phyloP scores from a whole-genome alignment of 2,113 vertebrate species.

The Bucco capensis region DNA sequence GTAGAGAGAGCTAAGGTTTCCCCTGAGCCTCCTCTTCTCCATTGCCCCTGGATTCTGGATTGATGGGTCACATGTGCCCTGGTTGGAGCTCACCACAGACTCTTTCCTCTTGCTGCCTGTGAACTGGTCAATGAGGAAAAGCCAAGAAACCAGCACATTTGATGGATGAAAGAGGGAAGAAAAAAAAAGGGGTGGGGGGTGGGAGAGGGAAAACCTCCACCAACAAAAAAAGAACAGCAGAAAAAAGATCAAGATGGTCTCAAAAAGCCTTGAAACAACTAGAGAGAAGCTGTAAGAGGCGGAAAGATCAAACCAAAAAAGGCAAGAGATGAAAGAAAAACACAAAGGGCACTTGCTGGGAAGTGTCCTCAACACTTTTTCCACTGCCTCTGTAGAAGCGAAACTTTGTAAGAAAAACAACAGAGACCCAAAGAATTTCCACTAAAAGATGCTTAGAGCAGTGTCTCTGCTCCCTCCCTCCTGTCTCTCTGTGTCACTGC shows the following conservation, averaged over 20 bases:
- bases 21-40: too few relatives aligned
- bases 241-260: not conserved
- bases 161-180: not conserved
- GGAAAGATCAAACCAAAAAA: slow-evolving; percentile 65
- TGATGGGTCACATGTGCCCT: not conserved
- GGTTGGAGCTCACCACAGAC: not conserved
- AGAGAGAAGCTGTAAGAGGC: not conserved
- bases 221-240: not conserved
- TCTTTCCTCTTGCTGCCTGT: not conserved
- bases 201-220: not conserved
- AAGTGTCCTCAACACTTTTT: slow-evolving; percentile 76
- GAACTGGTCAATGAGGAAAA: not conserved
- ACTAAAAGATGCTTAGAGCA: slow-evolving; percentile 60
- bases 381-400: slow-evolving; percentile 65
- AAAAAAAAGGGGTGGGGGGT: too few relatives aligned
- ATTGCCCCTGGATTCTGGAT: not conserved
- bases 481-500: not conserved
- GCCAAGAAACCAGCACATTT: not conserved
- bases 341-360: slow-evolving; percentile 70
- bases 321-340: slow-evolving; percentile 67
- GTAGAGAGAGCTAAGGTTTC: too few relatives aligned
- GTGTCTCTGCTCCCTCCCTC: slow-evolving; percentile 25
- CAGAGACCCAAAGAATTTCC: slow-evolving; percentile 63
- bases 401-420: slow-evolving; percentile 72
- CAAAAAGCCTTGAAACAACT: slow-evolving; percentile 29